Evolutionary conservation across 2,797 vertebrate genomes (phyloP), one percentile per base, ranked within the genome.

Genomic region (Danio jaintianensis): DNA sequence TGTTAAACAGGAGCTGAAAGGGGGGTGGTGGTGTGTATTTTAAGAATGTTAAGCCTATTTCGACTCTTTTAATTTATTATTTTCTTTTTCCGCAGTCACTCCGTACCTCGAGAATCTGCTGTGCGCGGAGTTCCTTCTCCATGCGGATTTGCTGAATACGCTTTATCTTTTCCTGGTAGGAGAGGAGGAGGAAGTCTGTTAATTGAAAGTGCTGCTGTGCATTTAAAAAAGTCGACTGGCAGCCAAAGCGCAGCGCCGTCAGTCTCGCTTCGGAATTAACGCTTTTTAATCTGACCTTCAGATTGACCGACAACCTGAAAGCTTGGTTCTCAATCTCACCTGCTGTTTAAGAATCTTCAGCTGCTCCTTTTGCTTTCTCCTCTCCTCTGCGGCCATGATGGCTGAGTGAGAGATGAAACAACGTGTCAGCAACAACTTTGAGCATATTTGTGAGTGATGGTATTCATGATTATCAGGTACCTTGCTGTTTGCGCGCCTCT

Each of bases 291-390:
- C 5, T 20, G 53, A 45, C 48, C 67, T 45, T 53, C n/a, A 76
- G 75, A 67, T 59, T 79, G 38, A 1, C 50, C 18, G 18, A 78
- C 78, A 47, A 52, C 1, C 8, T 29, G 11, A 36, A 77, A 64
- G 12, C 82, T 82, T 68, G 4, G 38, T 78, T 64, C 13, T 10
- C 64, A 52, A 50, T 61, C 73, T 75, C 93, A 99, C 98, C 97
- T 99, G 98, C 90, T 99, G 98, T 87, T 98, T 99, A 90, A 99
- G 94, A 88, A 99, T 96, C 94, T 98, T 99, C 87, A 99, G 96
- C 90, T 99, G 98, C 85, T 99, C 98, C 88, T 99, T 99, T 87
- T 99, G 97, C 82, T 98, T 99, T 85, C 97, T 91, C 50, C 98
- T 96, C 89, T 98, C 97, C 90, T 99, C 98, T 1, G 98, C 98